A percentile compares a stretch with the other conserved stretches of the same genome.
These are phyloP conservation scores for Amphipyra tragopoginis DNA, from an alignment of 2,888 invertebrate species.

Conservation along the genomic window DNA sequence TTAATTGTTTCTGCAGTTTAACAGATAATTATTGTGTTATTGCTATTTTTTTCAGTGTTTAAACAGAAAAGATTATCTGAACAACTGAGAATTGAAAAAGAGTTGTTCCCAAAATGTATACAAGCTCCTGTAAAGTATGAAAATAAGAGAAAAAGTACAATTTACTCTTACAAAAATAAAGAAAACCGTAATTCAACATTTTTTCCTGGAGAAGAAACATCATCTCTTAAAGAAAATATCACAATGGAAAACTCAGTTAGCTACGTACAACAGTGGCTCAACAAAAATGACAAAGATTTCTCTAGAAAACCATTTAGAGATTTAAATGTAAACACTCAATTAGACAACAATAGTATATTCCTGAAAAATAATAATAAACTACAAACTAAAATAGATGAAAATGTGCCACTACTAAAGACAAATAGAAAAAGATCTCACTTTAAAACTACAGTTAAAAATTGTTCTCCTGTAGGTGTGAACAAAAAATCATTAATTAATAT, in stretches of 20 bases:
- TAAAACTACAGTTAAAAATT: slow-evolving; percentile 50
- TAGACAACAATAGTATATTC: slow-evolving; percentile 5
- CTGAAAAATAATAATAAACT: slow-evolving; percentile 18
- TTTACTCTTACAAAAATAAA: slow-evolving; percentile 59
- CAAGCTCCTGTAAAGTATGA: slow-evolving; percentile 81
- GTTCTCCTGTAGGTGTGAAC: slow-evolving; percentile 10
- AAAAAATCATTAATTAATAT: slow-evolving; percentile 7
- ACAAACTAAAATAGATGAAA: slow-evolving; percentile 26
- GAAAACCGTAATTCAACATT: slow-evolving; percentile 65
- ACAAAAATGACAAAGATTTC: slow-evolving; percentile 65
- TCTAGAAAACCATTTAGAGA: slow-evolving; percentile 77
- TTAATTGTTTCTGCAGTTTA: not conserved
- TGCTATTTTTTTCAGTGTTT: slow-evolving; percentile 70
- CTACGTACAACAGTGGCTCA: slow-evolving; percentile 80
- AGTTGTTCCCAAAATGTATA: slow-evolving; percentile 83
- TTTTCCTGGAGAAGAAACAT: slow-evolving; percentile 74
- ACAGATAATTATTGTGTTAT: not conserved
- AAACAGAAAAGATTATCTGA: slow-evolving; percentile 75
- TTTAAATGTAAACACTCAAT: slow-evolving; percentile 72
- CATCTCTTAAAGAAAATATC: slow-evolving; percentile 50
- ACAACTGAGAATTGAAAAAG: slow-evolving; percentile 78
- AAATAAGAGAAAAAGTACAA: slow-evolving; percentile 79
- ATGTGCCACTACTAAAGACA: slow-evolving; percentile 16
- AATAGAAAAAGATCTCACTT: slow-evolving; percentile 57
- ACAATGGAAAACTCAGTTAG: slow-evolving; percentile 73